A percentile compares a stretch with the other conserved stretches of the same genome.
Evolutionary conservation across 2,888 invertebrate genomes (phyloP).

Genomic region (Tenthredo amoena): DNA sequence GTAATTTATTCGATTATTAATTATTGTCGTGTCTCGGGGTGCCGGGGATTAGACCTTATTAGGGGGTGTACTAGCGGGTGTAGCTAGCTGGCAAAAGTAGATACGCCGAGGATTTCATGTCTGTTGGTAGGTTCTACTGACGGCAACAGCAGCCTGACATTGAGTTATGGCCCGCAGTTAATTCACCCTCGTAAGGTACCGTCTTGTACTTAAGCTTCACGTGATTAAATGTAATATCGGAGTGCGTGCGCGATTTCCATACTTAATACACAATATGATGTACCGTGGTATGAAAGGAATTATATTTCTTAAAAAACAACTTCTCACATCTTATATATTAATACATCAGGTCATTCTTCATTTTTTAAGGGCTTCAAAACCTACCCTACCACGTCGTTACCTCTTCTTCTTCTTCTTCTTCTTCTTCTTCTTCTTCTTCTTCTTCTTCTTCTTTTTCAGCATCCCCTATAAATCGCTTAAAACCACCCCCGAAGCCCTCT

Average conservation of each 20-base stretch:
- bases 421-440: too few relatives aligned
- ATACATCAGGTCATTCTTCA: neutral
- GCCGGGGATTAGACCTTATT: conserved; percentile 42
- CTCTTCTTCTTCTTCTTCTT: too few relatives aligned
- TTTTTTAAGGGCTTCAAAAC: conserved; percentile 11
- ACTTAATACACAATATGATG: conserved; percentile 41
- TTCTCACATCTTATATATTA: neutral
- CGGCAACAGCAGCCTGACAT: conserved; percentile 47
- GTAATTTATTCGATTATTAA: conserved; percentile 49
- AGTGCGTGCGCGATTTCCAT: conserved; percentile 48
- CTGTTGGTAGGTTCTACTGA: conserved; percentile 30
- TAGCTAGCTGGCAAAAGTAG: conserved; percentile 34
- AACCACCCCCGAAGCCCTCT: neutral
- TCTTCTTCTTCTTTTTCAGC: neutral
- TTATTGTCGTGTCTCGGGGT: conserved; percentile 41
- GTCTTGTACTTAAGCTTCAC: conserved; percentile 53
- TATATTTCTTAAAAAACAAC: neutral
- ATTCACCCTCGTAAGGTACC: conserved; percentile 46
- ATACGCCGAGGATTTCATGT: conserved; percentile 35
- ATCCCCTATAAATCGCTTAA: neutral
- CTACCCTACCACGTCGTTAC: neutral
- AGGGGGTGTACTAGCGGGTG: conserved; percentile 9
- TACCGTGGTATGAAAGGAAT: conserved; percentile 21
- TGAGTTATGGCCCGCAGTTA: conserved; percentile 54
- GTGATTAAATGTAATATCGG: conserved; percentile 54